Percentiles rank a stretch among this genome's conserved stretches.
Conservation (phyloP, 2,888 invertebrate species). For the Volucella bombylans region DNA sequence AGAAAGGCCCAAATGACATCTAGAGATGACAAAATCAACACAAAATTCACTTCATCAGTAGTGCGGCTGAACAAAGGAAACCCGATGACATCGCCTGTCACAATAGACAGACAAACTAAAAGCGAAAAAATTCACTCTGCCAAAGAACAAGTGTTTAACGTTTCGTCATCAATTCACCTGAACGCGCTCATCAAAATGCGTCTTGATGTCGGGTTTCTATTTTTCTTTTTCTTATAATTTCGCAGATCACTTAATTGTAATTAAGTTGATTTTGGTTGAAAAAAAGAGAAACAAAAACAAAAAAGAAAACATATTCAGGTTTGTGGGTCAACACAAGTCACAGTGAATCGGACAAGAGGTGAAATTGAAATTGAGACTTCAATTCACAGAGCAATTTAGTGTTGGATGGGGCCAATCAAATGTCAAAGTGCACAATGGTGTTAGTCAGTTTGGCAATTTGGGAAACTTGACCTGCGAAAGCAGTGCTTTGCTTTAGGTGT, state of each 20-base stretch:
- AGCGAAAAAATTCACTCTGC: not conserved
- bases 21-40: not conserved
- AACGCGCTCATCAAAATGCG: slow-evolving; percentile 35
- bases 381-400: not conserved
- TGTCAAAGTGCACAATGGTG: slow-evolving; percentile 6
- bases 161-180: slow-evolving; percentile 8
- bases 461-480: slow-evolving; percentile 16
- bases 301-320: slow-evolving; percentile 52
- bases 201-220: slow-evolving; percentile 43
- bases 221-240: slow-evolving; percentile 10
- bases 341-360: not conserved
- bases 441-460: slow-evolving; percentile 9
- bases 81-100: slow-evolving; percentile 8
- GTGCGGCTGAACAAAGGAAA: not conserved
- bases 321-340: slow-evolving; percentile 60
- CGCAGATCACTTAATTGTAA: slow-evolving; percentile 23
- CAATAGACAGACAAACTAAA: not conserved
- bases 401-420: not conserved
- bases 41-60: not conserved
- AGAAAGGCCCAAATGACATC: slow-evolving; percentile 30
- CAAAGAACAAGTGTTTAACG: slow-evolving; percentile 1
- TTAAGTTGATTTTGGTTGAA: slow-evolving; percentile 52
- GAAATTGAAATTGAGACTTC: slow-evolving; percentile 7
- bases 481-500: slow-evolving; percentile 11
- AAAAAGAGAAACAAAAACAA: not conserved